Evolutionary conservation across 2,113 vertebrate species (phyloP).

Genomic region (Cololabis saira): DNA sequence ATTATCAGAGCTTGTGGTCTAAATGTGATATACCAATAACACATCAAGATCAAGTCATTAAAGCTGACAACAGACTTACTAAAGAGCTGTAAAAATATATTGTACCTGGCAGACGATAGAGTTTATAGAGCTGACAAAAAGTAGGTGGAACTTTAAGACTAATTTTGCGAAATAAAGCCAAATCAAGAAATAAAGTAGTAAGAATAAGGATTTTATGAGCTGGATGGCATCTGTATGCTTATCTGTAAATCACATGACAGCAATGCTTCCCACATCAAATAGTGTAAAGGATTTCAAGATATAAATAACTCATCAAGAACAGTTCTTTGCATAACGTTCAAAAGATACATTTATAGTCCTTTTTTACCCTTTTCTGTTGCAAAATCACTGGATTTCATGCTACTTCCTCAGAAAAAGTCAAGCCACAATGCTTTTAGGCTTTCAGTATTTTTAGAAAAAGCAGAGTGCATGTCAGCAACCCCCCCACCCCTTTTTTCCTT

Average conservation of each 20-base stretch:
- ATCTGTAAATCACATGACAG: background rate
- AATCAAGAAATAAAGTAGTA: background rate
- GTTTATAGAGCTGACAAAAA: conserved; percentile 11
- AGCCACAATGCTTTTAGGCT: background rate
- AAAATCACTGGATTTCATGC: background rate
- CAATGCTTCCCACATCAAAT: background rate
- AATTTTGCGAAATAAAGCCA: background rate
- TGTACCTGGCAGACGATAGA: conserved; percentile 35
- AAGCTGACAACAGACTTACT: conserved; percentile 35
- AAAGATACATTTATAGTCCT: background rate
- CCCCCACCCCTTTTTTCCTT: too few species aligned
- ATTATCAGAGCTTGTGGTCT: conserved; percentile 71
- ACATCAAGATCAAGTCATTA: conserved; percentile 55
- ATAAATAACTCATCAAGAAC: too few species aligned
- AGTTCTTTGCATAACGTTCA: too few species aligned
- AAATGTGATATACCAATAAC: conserved; percentile 54
- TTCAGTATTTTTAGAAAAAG: background rate
- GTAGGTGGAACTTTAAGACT: conserved; percentile 8
- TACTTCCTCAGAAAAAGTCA: background rate
- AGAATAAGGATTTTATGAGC: background rate
- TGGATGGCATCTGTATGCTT: background rate
- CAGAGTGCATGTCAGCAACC: background rate
- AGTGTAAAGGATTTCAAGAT: background rate
- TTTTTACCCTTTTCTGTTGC: background rate
- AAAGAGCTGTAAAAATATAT: conserved; percentile 35